These are phyloP conservation scores for Leucopternis melanops DNA, from an alignment of 2,113 vertebrate genomes.

Conservation along the genomic window DNA sequence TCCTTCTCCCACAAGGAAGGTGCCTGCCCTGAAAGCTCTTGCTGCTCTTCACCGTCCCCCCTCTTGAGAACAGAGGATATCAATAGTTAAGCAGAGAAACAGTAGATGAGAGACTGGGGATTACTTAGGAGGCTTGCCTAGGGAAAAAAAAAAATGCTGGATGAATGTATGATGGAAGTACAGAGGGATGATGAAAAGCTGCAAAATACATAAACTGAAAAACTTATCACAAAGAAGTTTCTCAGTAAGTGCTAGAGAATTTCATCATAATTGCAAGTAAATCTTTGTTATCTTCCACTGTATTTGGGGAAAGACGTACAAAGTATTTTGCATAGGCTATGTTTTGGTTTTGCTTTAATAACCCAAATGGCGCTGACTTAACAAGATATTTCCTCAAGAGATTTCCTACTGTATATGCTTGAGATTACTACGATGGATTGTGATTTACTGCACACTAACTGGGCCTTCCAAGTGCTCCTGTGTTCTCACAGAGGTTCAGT, in stretches of 20 bases:
- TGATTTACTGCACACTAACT: conserved; percentile 63
- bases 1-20: too few relatives aligned
- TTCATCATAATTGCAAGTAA: background rate
- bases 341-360: background rate
- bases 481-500: conserved; percentile 74
- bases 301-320: background rate
- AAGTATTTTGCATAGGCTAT: background rate
- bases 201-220: background rate
- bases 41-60: too few relatives aligned
- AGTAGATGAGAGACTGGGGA: background rate
- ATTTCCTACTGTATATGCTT: background rate
- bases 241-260: background rate
- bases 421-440: conserved; percentile 71
- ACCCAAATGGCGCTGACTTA: background rate
- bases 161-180: background rate
- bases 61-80: background rate
- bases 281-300: background rate
- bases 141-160: background rate
- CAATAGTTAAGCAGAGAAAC: background rate
- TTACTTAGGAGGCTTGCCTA: background rate
- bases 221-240: background rate
- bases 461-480: conserved; percentile 31
- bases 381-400: background rate
- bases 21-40: too few relatives aligned
- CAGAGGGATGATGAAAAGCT: background rate